Base-by-base conservation (phyloP, 1,140 invertebrate genomes). In the Bombus haemorrhoidalis region DNA sequence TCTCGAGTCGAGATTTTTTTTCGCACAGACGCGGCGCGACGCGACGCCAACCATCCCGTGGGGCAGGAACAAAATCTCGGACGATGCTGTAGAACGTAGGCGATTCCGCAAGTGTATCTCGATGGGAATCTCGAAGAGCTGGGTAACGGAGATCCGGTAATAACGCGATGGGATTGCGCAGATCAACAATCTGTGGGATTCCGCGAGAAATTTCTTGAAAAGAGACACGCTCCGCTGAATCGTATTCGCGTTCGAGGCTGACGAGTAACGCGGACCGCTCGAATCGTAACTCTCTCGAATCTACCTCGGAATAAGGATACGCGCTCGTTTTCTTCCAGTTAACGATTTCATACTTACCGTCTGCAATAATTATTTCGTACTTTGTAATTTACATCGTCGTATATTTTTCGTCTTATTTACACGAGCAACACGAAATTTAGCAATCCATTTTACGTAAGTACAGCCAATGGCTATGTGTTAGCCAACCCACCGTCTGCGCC, bases 11-110 rank as follows among this genome's bases (percentile, higher is more conserved):
- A n/a, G 28, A 62, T 1, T 62, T 62, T 62, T 62, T 62, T 62
- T n/a, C 3, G 59, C 28, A 62, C 47, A 18, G 47, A 53, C 18
- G 10, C 59, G 2, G 28, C 12, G 59, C 28, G 59, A 62, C 28
- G 59, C 59, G 59, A 62, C 28, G 28, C 47, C 22, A 28, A 53
- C 47, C 8, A n/a, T 71, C 75, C 57, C 74, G 41, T 77, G 85
- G 72, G 79, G 71, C 73, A 59, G 43, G 74, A 69, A 81, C 77
- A 73, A 81, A 89, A 83, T 84, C 83, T 86, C 71, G 57, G 73
- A 87, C 64, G 66, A 71, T 39, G 64, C 28, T n/a, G 71, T 53
- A 53, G 47, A 53, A 22, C 47, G 83, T 28, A 47, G 57, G 32
- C 66, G 66, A 80, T 72, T 64, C 43, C 69, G 25, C 47, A 1